These are phyloP conservation scores for Phoenicopterus ruber DNA, from an alignment of 2,113 vertebrate species.

Conservation along the genomic window DNA sequence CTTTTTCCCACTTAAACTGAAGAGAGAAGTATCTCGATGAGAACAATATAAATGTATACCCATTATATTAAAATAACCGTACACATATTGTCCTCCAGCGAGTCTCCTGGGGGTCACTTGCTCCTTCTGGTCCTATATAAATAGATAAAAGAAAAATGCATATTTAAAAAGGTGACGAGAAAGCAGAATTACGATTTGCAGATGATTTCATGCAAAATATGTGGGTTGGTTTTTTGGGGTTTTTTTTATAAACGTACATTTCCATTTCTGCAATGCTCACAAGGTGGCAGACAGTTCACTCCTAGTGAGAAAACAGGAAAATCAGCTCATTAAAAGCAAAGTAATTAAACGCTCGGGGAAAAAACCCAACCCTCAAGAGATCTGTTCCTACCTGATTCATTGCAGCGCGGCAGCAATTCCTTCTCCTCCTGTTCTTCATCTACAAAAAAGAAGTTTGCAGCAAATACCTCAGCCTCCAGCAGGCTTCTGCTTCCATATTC, in stretches of 20 bases:
- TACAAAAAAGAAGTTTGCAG: not conserved
- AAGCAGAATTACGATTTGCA: not conserved
- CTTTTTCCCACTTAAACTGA: not conserved
- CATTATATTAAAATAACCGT: slow-evolving; percentile 17
- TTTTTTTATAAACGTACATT: slow-evolving; percentile 33
- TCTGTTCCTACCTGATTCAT: slow-evolving; percentile 24
- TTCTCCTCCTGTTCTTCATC: slow-evolving; percentile 19
- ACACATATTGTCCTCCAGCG: slow-evolving; percentile 76
- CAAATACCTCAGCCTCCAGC: not conserved
- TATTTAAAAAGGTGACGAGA: not conserved
- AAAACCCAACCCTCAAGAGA: not conserved
- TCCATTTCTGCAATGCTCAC: slow-evolving; percentile 42
- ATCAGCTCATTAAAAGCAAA: not conserved
- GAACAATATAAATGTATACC: not conserved
- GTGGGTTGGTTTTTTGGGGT: not conserved
- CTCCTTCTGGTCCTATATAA: slow-evolving; percentile 78
- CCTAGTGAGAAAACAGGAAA: slow-evolving; percentile 20
- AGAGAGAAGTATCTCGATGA: not conserved
- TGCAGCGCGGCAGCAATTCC: not conserved
- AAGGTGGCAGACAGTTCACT: not conserved
- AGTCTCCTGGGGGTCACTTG: slow-evolving; percentile 77
- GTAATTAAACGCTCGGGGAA: not conserved
- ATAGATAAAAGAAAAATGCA: not conserved
- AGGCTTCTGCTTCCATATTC: not conserved
- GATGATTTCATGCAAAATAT: not conserved